Conservation (phyloP, 2,113 vertebrate genomes). For the Nothocercus julius region DNA sequence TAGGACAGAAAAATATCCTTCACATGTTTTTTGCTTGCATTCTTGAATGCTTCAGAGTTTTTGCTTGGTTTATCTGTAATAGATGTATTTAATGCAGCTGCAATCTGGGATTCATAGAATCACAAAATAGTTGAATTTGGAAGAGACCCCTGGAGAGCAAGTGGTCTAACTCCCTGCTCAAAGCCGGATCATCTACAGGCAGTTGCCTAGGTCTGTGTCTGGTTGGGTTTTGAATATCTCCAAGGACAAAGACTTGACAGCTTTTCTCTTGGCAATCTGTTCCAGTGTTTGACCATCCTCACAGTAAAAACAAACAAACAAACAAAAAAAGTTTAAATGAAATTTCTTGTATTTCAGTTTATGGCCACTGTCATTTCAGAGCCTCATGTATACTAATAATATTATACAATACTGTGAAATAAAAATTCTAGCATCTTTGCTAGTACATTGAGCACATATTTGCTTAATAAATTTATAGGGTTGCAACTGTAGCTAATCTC, state of each 20-base stretch:
- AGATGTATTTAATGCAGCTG: not conserved
- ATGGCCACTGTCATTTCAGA: not conserved
- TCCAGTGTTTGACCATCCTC: not conserved
- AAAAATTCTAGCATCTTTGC: not conserved
- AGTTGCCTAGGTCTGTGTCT: not conserved
- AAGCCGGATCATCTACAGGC: not conserved
- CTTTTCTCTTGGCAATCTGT: not conserved
- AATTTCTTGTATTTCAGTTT: not conserved
- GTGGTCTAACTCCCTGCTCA: not conserved
- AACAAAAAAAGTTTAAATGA: not conserved
- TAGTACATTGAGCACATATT: not conserved
- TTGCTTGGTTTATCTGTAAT: not conserved
- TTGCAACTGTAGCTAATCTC: not conserved
- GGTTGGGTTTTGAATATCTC: not conserved
- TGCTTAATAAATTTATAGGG: not conserved
- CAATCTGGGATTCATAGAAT: not conserved
- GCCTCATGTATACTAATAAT: not conserved
- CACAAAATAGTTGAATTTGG: not conserved
- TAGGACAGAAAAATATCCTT: not conserved
- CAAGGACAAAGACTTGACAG: not conserved
- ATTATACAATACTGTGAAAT: not conserved
- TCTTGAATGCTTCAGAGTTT: constrained; percentile 3
- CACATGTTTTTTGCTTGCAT: not conserved
- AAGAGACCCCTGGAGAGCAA: not conserved
- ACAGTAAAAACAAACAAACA: not conserved